These are phyloP conservation scores for Corapipo altera DNA, from an alignment of 2,113 vertebrate genomes.

Conservation along the genomic window DNA sequence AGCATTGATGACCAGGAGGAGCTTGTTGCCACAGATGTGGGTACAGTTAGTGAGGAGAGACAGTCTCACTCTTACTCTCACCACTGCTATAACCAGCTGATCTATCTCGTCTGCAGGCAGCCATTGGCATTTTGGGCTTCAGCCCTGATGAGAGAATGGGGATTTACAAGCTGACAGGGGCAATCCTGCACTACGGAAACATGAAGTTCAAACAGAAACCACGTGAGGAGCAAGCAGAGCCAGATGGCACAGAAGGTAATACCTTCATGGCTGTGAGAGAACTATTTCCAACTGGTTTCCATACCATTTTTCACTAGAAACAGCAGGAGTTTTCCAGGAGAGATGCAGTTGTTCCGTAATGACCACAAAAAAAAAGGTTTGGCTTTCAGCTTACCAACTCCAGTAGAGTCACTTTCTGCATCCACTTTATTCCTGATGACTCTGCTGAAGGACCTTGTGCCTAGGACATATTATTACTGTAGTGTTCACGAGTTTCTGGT, in stretches of 20 bases:
- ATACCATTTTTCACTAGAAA: background rate
- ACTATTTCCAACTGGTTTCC: background rate
- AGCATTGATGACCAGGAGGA: conserved; percentile 78
- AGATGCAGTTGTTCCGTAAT: background rate
- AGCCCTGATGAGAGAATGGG: conserved; percentile 68
- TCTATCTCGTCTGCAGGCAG: conserved; percentile 51
- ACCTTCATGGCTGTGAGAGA: background rate
- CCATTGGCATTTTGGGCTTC: conserved; percentile 78
- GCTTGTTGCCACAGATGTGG: conserved; percentile 77
- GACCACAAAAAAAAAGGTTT: background rate
- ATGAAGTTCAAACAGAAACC: conserved; percentile 82
- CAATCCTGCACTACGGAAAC: conserved; percentile 75
- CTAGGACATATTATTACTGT: background rate
- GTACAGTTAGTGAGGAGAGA: background rate
- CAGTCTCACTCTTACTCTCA: background rate
- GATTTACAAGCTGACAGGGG: conserved; percentile 75
- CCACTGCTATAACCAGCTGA: background rate
- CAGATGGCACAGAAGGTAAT: conserved; percentile 73
- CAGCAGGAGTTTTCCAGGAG: background rate
- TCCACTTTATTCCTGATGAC: background rate
- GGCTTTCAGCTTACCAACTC: background rate
- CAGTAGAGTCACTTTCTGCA: background rate
- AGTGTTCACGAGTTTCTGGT: background rate
- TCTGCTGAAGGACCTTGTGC: background rate
- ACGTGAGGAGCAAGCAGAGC: conserved; percentile 78